Evolutionary conservation across 2,888 invertebrate species (phyloP).

Genomic region (Mythimna lalbum): DNA sequence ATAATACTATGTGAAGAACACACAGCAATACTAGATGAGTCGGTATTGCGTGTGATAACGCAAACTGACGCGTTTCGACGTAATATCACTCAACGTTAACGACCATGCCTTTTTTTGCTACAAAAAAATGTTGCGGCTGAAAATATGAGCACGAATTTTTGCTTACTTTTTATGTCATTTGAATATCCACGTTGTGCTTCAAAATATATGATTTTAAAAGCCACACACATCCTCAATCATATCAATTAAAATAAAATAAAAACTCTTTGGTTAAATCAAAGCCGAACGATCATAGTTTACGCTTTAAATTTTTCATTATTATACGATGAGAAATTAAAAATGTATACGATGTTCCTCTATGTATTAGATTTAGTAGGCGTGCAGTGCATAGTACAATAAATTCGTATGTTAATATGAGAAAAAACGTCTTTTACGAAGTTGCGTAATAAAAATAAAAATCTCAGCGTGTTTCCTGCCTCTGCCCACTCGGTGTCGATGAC

Average conservation of each 20-base stretch:
- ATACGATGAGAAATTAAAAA: slow-evolving; percentile 33
- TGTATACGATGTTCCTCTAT: slow-evolving; percentile 32
- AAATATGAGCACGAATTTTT: neutral
- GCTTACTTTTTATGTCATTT: neutral
- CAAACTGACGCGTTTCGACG: slow-evolving; percentile 36
- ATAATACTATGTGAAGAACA: slow-evolving; percentile 59
- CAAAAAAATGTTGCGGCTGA: slow-evolving; percentile 2
- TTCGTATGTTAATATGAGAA: slow-evolving; percentile 66
- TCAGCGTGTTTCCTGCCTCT: slow-evolving; percentile 62
- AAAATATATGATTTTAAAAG: neutral
- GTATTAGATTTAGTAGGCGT: slow-evolving; percentile 56
- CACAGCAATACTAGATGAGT: slow-evolving; percentile 55
- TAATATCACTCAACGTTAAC: slow-evolving; percentile 42
- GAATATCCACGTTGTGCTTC: neutral
- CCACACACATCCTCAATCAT: neutral
- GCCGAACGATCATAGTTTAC: slow-evolving; percentile 22
- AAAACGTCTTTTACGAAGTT: slow-evolving; percentile 57
- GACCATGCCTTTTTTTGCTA: slow-evolving; percentile 12
- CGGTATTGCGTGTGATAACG: slow-evolving; percentile 51
- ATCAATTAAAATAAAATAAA: slow-evolving; percentile 5
- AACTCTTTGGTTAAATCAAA: slow-evolving; percentile 26
- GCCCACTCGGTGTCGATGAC: slow-evolving; percentile 63
- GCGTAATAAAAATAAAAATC: slow-evolving; percentile 68
- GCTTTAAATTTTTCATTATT: slow-evolving; percentile 32
- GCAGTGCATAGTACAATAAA: slow-evolving; percentile 54